Conservation (phyloP, 2,113 vertebrate species). For the Protobothrops flavoviridis region DNA sequence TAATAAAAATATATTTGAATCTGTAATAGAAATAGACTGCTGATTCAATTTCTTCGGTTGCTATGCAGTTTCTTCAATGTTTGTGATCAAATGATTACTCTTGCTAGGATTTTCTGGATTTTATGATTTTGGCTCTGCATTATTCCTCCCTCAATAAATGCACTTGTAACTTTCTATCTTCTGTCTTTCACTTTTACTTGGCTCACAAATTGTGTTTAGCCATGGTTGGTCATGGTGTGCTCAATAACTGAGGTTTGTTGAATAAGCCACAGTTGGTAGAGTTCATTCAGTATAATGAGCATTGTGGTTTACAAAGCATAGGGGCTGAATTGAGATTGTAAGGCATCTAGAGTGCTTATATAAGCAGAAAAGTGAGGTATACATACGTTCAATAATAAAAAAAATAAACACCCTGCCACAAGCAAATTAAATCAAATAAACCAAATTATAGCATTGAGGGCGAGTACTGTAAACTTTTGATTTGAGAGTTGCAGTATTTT, state of each 20-base stretch:
- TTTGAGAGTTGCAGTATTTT: neutral
- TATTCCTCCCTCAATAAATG: neutral
- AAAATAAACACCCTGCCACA: neutral
- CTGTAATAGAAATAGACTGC: neutral
- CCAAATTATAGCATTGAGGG: neutral
- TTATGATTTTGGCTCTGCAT: neutral
- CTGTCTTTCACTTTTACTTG: neutral
- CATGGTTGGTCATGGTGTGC: neutral
- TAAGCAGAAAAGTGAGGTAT: neutral
- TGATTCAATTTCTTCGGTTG: neutral
- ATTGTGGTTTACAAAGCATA: neutral
- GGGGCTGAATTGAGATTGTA: neutral
- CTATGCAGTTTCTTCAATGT: neutral
- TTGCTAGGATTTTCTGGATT: neutral
- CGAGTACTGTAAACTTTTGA: neutral
- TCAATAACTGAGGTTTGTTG: neutral
- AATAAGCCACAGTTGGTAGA: neutral
- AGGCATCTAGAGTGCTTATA: neutral
- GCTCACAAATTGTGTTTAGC: neutral
- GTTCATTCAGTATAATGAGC: neutral
- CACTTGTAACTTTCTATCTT: neutral
- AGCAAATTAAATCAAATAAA: neutral
- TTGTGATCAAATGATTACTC: neutral
- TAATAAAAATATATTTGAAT: constrained; percentile 8
- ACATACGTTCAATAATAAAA: neutral